These are phyloP conservation scores for Chrysopa pallens DNA, from an alignment of 1,140 invertebrate species.

Conservation along the genomic window DNA sequence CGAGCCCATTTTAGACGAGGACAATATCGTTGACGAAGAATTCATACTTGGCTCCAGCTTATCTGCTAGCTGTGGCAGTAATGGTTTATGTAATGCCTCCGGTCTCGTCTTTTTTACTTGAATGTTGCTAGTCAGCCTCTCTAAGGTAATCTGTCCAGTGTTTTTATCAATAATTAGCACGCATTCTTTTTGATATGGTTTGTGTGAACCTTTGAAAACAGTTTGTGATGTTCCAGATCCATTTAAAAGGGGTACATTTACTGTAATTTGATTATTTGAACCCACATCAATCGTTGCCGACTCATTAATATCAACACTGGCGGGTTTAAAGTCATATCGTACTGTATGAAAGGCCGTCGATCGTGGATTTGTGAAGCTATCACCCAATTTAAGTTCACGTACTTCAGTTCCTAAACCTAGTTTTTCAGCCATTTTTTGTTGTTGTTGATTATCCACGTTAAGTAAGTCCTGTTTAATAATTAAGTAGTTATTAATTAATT, in stretches of 20 bases:
- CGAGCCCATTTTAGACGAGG: too few species aligned
- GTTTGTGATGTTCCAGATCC: constrained; percentile 75
- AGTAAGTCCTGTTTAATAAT: too few species aligned
- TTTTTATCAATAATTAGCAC: constrained; percentile 81
- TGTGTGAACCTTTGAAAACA: constrained; percentile 84
- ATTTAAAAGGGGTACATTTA: constrained; percentile 81
- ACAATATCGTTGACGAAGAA: constrained; percentile 18
- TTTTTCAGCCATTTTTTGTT: constrained; percentile 35
- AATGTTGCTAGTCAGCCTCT: constrained; percentile 77
- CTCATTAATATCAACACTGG: constrained; percentile 82
- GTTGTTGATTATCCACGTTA: too few species aligned
- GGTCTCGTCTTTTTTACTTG: constrained; percentile 86
- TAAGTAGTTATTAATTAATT: too few species aligned
- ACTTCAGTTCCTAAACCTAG: constrained; percentile 55
- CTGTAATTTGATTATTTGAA: constrained; percentile 72
- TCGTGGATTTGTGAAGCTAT: constrained; percentile 56
- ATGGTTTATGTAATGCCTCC: background rate
- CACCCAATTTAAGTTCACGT: constrained; percentile 64
- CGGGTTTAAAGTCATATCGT: constrained; percentile 94
- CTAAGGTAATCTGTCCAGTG: constrained; percentile 83
- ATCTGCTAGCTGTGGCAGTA: background rate
- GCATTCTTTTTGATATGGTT: constrained; percentile 84
- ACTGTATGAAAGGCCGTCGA: constrained; percentile 64
- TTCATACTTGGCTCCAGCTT: constrained; percentile 8
- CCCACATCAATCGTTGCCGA: constrained; percentile 78